These are phyloP conservation scores for Tragulus kanchil DNA, from an alignment of 2,113 vertebrate species.

Conservation along the genomic window DNA sequence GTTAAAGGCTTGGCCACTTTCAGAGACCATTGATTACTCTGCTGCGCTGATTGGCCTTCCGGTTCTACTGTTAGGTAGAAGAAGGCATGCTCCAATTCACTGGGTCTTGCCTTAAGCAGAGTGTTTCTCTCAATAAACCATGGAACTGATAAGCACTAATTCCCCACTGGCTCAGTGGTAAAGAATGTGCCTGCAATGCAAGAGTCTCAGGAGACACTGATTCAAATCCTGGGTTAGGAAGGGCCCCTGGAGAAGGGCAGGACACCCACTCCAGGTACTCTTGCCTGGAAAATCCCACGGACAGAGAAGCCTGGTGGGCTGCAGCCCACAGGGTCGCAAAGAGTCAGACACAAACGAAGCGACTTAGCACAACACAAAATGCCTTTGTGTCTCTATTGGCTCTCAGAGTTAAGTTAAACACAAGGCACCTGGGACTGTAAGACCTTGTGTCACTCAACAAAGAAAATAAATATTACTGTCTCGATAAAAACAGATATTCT, in stretches of 20 bases:
- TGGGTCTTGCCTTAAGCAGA: not conserved
- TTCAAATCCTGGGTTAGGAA: too few species aligned
- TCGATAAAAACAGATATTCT: slow-evolving; percentile 1
- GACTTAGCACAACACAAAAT: too few species aligned
- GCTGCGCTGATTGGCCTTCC: slow-evolving; percentile 9
- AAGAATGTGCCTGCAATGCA: too few species aligned
- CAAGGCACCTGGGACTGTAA: not conserved
- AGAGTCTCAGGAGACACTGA: too few species aligned
- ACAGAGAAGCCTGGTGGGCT: too few species aligned
- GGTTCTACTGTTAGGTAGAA: not conserved
- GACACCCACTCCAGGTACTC: too few species aligned
- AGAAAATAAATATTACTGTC: not conserved
- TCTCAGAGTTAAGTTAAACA: not conserved
- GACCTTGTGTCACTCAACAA: not conserved
- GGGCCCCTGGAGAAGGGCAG: too few species aligned
- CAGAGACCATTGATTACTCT: slow-evolving; percentile 45
- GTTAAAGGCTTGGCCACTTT: not conserved
- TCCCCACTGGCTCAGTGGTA: too few species aligned
- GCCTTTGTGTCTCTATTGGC: not conserved
- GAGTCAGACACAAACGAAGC: too few species aligned
- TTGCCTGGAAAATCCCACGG: too few species aligned
- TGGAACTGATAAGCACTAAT: not conserved
- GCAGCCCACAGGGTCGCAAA: too few species aligned
- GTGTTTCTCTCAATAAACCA: not conserved
- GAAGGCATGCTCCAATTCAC: not conserved